Percentiles rank a stretch among this genome's conserved stretches.
Evolutionary conservation across 2,888 invertebrate genomes (phyloP).

Genomic region (Cheilosia variabilis): DNA sequence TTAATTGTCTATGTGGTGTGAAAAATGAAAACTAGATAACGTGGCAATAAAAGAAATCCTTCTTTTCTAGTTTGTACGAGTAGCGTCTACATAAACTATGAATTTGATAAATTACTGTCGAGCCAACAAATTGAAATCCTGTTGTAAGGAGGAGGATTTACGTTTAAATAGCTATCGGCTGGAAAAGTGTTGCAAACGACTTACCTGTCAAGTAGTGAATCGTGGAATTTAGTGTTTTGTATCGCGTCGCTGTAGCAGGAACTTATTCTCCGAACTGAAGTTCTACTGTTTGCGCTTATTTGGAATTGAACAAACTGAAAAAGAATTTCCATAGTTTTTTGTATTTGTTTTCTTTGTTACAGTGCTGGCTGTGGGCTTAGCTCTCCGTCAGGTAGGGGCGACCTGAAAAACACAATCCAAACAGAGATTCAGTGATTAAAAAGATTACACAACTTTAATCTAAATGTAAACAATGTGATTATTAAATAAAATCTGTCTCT

Average conservation of each 20-base stretch:
- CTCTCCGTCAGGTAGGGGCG: slow-evolving; percentile 2
- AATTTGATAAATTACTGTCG: slow-evolving; percentile 36
- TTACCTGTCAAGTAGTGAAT: slow-evolving; percentile 43
- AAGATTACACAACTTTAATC: background rate
- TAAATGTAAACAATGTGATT: too few species aligned
- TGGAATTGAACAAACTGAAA: slow-evolving; percentile 32
- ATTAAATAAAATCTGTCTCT: too few species aligned
- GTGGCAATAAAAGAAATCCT: slow-evolving; percentile 16
- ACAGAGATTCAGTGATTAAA: background rate
- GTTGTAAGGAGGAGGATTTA: slow-evolving; percentile 7
- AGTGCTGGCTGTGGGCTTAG: background rate
- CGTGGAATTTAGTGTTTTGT: slow-evolving; percentile 10
- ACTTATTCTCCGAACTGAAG: slow-evolving; percentile 48
- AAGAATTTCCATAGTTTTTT: slow-evolving; percentile 63
- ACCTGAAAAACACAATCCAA: background rate
- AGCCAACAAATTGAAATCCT: slow-evolving; percentile 53
- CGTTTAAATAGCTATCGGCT: background rate
- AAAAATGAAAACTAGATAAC: slow-evolving; percentile 11
- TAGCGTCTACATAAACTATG: slow-evolving; percentile 34
- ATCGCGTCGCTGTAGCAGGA: slow-evolving; percentile 42
- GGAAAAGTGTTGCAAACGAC: background rate
- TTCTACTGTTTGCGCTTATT: slow-evolving; percentile 35
- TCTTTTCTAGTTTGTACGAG: slow-evolving; percentile 7
- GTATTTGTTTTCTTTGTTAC: background rate
- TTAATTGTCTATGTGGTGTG: background rate